Evolutionary conservation across 2,113 vertebrate genomes (phyloP), one percentile per base, ranked within the genome.

Genomic region (Lontra canadensis): DNA sequence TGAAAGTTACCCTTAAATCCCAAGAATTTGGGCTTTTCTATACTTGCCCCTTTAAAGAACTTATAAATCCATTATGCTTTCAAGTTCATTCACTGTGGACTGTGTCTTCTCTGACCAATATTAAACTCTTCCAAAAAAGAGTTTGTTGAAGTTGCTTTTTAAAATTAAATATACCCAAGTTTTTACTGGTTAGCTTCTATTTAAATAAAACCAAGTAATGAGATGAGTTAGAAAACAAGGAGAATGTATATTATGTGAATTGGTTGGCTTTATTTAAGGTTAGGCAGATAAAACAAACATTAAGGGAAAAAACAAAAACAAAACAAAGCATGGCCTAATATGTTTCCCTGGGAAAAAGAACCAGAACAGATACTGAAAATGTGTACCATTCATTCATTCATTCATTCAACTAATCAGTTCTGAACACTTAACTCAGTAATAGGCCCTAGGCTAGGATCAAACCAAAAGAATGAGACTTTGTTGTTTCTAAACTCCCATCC

Each of bases 401-500:
- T 73, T 95, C n/a, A 55, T 67, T 47, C 29, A 52, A 85, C 15
- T 85, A 49, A 79, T 78, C 55, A 69, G n/a, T 67, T 59, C 85
- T 73, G 78, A 95, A 78, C 20, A 65, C 6, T 83, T 57, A 71
- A 71, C 59, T 94, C 59, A 61, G 17, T 59, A 79, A 86, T 61
- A 88, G 69, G 17, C 21, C 52, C 49, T 36, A 47, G 34, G 55
- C 34, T 76, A 95, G 29, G 44, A 86, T 71, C 39, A 88, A 90
- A 93, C n/a, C 44, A 74, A 90, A 84, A 86, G 61, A 73, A 93
- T 73, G 11, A 26, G 42, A 90, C 78, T 73, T 65, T 55, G 31
- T 65, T 97, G 80, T 31, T 90, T 90, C 96, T 42, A 61, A 80
- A 90, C 10, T 92, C 44, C 26, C 20, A 63, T n/a, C 34, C 87